Evolutionary conservation across 2,888 invertebrate species (phyloP), one percentile per base, ranked within the genome.

Genomic region (Pammene aurita): DNA sequence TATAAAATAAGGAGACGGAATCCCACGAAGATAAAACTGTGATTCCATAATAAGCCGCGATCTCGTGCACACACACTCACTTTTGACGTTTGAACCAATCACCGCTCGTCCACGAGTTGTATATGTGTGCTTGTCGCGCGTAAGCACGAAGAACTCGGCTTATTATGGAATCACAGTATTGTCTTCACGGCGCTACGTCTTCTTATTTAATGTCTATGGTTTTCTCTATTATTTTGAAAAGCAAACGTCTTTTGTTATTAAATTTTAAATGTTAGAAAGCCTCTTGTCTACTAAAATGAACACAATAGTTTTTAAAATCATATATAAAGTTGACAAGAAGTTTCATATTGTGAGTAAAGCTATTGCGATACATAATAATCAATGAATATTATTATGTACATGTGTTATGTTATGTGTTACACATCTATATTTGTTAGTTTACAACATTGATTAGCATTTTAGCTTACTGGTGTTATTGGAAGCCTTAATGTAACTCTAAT

Each of bases 401-500:
- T 67, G 62, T 26, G 26, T 64, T n/a, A n/a, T n/a, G n/a, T n/a
- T n/a, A 69, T 54, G 18, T 50, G 50, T 48, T 48, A 48, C 48
- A 68, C 35, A 48, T 62, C 55, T 56, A 68, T 52, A 35, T 64
- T 50, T 60, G 60, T 60, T 60, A 60, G 38, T 54, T n/a, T 41
- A 69, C 65, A 65, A 69, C 69, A 69, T 54, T 65, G 69, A 69
- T 55, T 60, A 69, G 65, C 69, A 44, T 38, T 65, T 26, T 69
- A 69, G 64, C 64, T 42, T 52, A 44, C 52, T 60, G 11, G 69
- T 69, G 69, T 64, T 69, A 65, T 69, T 65, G 44, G 14, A 69
- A 69, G 69, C 69, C 18, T 69, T 69, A 46, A 64, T 26, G n/a
- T 55, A 42, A 34, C 18, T 69, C 58, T 65, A 64, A 52, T 65